Evolutionary conservation across 1,140 invertebrate species (phyloP), one percentile per base, ranked within the genome.

Genomic region (Pseudomyrmex sp.): DNA sequence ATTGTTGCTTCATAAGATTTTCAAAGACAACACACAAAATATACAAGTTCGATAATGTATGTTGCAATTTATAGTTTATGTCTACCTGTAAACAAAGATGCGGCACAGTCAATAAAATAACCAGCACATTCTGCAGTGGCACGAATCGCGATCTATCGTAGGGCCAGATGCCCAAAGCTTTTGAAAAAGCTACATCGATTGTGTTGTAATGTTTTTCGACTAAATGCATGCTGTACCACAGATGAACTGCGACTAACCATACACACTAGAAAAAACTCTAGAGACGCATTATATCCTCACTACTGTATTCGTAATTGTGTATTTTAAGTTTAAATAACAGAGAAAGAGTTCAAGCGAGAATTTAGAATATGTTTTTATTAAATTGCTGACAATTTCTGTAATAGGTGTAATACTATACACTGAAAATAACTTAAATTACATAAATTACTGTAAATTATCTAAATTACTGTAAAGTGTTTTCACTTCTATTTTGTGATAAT

Each of bases 151-250:
- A 72, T 72, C 0, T 72, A 10, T 80, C 20, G 58, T 72, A 13
- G 26, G 76, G 20, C 76, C 76, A 72, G 7, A 80, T 80, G 44
- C 66, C 66, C 7, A 80, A 8, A n/a, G 23, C 1, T 4, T 58
- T 80, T 50, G 59, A 15, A 26, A 80, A 8, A 13, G 2, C 13
- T n/a, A n/a, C 62, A 62, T 74, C 50, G 12, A 74, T 12, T 46
- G 23, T 44, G 46, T 72, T 73, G 35, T 73, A 82, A 73, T 62
- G 2, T 46, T 77, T 52, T 56, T 69, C 76, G 15, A 59, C 1
- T 26, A 58, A 2, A 79, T 26, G 13, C 76, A 79, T 79, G 15
- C 58, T 46, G 18, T 5, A 54, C 2, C 9, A 48, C 58, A 58
- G 15, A n/a, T 18, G 5, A 69, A 48, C 1, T 58, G 15, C 9